Evolutionary conservation across 2,888 invertebrate species (phyloP), one percentile per base, ranked within the genome.

Genomic region (Oasisia sp.): DNA sequence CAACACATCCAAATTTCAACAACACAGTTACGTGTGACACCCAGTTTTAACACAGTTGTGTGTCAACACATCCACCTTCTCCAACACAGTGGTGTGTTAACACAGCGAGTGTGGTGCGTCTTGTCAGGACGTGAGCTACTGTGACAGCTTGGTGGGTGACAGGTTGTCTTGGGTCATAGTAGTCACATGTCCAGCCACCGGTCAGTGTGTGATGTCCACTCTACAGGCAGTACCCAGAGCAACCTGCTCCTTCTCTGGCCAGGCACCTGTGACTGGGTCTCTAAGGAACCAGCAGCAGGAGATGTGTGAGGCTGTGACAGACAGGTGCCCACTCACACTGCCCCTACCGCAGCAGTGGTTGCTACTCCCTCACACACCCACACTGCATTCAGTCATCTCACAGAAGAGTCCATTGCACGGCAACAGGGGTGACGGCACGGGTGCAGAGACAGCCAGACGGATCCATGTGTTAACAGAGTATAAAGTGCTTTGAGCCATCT

Each of bases 281-380:
- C 27, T 74, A 74, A 27, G 74, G 27, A 74, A 27, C 38, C 1
- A 38, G 7, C 27, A 12, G 19, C 5, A 74, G 74, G 74, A 74
- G 74, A 74, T 74, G 74, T 74, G 27, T 7, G n/a, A n/a, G 74
- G 74, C 74, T 74, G 27, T 74, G 74, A 74, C 74, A 74, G 74
- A 19, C 74, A 74, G n/a, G 12, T 50, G 50, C n/a, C 74, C 74
- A 74, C 74, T 74, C 74, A 27, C 0, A 3, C 19, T 27, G 27
- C 74, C 74, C 74, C 74, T 74, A 74, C 27, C 7, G 7, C 74
- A 1, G 27, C 7, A 19, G 7, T 19, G 19, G 27, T 74, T 74
- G 74, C 74, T 74, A 74, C 74, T 74, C 74, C 74, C 19, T 74
- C 74, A 74, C n/a, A 74, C 74, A 74, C 74, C 74, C 56, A 56